These are phyloP conservation scores for Phyllotis vaccarum DNA, from an alignment of 2,797 vertebrate genomes.

Conservation along the genomic window DNA sequence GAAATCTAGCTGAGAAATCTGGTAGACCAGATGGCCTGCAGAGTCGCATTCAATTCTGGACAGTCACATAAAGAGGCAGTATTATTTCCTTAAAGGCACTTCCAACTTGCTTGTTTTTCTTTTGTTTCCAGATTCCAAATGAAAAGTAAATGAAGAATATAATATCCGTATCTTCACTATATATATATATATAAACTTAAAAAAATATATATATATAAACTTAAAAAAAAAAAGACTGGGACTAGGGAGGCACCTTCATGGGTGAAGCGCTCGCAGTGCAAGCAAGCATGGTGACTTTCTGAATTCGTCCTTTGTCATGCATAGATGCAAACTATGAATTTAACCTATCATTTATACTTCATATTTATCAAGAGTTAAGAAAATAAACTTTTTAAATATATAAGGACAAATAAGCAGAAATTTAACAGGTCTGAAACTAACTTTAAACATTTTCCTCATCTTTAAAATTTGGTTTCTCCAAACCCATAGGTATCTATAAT, in stretches of 20 bases:
- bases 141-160: slow-evolving; percentile 62
- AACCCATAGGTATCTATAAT: slow-evolving; percentile 16
- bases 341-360: slow-evolving; percentile 47
- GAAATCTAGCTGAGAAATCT: slow-evolving; percentile 40
- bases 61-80: neutral
- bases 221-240: neutral
- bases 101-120: slow-evolving; percentile 63
- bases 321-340: slow-evolving; percentile 33
- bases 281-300: slow-evolving; percentile 27
- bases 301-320: neutral
- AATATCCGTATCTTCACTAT: slow-evolving; percentile 26
- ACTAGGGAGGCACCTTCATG: neutral
- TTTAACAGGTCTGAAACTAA: slow-evolving; percentile 48
- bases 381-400: slow-evolving; percentile 62
- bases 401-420: slow-evolving; percentile 66
- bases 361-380: slow-evolving; percentile 69
- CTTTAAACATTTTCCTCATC: slow-evolving; percentile 57
- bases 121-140: slow-evolving; percentile 60
- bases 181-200: too few species aligned
- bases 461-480: slow-evolving; percentile 58
- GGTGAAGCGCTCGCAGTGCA: neutral
- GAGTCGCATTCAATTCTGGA: neutral
- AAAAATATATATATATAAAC: too few species aligned
- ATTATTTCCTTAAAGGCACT: slow-evolving; percentile 30
- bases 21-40: neutral